Evolutionary conservation across 2,888 invertebrate genomes (phyloP).

Genomic region (Cheiracanthium punctorium): DNA sequence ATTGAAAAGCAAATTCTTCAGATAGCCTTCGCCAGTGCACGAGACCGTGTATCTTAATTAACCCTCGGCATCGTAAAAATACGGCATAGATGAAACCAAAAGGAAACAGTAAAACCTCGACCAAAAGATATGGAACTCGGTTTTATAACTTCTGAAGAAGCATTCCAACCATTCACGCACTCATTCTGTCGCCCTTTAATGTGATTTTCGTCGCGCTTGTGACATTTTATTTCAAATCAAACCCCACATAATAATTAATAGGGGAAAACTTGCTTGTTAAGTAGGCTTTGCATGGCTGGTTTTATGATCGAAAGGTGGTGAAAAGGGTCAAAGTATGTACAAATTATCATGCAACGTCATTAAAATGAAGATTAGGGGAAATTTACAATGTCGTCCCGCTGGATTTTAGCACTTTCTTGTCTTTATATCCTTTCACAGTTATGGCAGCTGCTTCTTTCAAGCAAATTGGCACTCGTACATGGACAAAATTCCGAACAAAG

Average conservation of each 20-base stretch:
- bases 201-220: not conserved
- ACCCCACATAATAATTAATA: not conserved
- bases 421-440: not conserved
- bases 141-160: not conserved
- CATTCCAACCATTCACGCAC: not conserved
- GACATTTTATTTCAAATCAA: not conserved
- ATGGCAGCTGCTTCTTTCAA: no score
- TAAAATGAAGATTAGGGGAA: not conserved
- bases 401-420: not conserved
- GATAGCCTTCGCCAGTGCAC: no score
- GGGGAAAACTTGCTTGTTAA: not conserved
- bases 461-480: no score
- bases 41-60: not conserved
- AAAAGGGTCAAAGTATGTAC: not conserved
- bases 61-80: not conserved
- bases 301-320: not conserved
- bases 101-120: no score
- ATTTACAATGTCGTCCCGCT: not conserved
- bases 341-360: not conserved
- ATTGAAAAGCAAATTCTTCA: no score
- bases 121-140: not conserved
- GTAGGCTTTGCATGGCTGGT: not conserved
- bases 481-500: no score
- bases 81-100: no score
- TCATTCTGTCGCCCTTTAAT: not conserved